Percentiles rank a stretch among this genome's conserved stretches.
These are phyloP conservation scores for Hippoglossus stenolepis DNA, from an alignment of 2,113 vertebrate species.

Conservation along the genomic window DNA sequence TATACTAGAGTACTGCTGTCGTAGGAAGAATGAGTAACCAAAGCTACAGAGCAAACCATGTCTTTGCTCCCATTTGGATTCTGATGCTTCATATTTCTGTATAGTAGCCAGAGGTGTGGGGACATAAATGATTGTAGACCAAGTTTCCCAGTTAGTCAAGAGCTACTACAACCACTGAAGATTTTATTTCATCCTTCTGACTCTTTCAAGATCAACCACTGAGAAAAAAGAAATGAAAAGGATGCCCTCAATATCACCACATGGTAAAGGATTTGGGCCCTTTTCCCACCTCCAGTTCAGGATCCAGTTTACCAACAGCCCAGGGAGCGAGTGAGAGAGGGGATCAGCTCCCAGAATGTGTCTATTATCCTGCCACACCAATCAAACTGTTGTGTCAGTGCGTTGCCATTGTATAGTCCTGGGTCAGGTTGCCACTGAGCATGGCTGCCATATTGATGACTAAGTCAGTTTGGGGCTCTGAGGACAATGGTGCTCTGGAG, in stretches of 20 bases:
- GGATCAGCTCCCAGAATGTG: constrained; percentile 81
- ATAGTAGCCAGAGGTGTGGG: background rate
- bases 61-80: too few species aligned
- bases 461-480: constrained; percentile 78
- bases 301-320: constrained; percentile 51
- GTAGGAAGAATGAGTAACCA: too few species aligned
- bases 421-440: constrained; percentile 61
- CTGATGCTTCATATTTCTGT: background rate
- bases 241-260: background rate
- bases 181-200: background rate
- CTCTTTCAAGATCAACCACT: constrained; percentile 7
- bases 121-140: background rate
- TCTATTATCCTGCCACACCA: constrained; percentile 78
- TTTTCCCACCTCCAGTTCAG: constrained; percentile 29
- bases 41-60: too few species aligned
- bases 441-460: constrained; percentile 80
- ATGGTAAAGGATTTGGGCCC: constrained; percentile 5
- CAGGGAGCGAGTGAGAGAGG: constrained; percentile 12
- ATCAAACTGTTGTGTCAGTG: constrained; percentile 84
- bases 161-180: background rate
- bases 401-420: constrained; percentile 73
- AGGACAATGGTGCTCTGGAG: constrained; percentile 76
- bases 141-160: background rate
- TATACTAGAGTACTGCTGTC: too few species aligned
- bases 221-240: background rate